Conservation (phyloP, 2,113 vertebrate species). For the Macquaria australasica region DNA sequence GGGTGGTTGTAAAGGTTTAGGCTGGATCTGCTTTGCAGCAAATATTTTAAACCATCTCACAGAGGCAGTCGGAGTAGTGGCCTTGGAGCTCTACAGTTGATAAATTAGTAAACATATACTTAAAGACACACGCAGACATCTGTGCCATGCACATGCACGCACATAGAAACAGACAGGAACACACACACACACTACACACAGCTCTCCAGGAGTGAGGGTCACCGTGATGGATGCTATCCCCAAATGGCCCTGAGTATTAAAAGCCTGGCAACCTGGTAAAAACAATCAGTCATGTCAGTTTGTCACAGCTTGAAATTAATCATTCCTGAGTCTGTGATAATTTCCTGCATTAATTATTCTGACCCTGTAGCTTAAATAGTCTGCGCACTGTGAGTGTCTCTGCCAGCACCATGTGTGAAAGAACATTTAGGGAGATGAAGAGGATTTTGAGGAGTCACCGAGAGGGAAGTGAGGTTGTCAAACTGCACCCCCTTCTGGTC, state of each 20-base stretch:
- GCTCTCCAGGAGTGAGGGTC: conserved; percentile 74
- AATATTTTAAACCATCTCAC: not conserved
- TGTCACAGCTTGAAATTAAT: conserved; percentile 68
- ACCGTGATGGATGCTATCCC: conserved; percentile 76
- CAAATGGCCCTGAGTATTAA: conserved; percentile 81
- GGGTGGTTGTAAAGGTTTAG: not conserved
- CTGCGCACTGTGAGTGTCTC: conserved; percentile 57
- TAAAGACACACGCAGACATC: conserved; percentile 22
- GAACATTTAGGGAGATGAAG: conserved; percentile 70
- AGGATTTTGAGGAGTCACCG: conserved; percentile 75
- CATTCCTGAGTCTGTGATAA: conserved; percentile 58
- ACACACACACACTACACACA: conserved; percentile 44
- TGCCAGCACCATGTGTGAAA: conserved; percentile 59
- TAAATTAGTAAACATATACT: conserved; percentile 33
- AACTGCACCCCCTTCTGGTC: conserved; percentile 81
- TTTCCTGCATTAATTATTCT: conserved; percentile 73
- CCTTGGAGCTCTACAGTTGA: conserved; percentile 3
- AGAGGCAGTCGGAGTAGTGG: not conserved
- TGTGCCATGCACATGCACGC: not conserved
- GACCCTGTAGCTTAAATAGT: conserved; percentile 81
- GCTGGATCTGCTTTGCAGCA: conserved; percentile 11
- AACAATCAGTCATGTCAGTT: conserved; percentile 65
- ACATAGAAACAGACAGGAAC: conserved; percentile 23
- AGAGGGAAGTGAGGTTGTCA: conserved; percentile 79
- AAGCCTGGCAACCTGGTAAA: conserved; percentile 74